Evolutionary conservation across 2,888 invertebrate genomes (phyloP).

Genomic region (Metopia argyrocephala): DNA sequence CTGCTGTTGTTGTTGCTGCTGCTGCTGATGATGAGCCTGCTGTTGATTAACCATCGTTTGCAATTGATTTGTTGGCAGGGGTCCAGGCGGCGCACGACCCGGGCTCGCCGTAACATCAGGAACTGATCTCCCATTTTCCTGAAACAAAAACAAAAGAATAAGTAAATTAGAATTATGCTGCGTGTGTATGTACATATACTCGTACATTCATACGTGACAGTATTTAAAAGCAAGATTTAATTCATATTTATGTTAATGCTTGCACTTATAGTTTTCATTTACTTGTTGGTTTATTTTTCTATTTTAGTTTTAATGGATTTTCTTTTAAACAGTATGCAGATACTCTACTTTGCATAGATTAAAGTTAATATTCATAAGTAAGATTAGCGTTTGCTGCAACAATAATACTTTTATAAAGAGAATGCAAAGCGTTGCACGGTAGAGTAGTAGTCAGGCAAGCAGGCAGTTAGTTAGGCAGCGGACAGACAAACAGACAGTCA

Average conservation of each 20-base stretch:
- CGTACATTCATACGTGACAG: neutral
- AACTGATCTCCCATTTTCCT: constrained; percentile 95
- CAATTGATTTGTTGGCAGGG: constrained; percentile 81
- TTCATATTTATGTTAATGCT: constrained; percentile 43
- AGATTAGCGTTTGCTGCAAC: constrained; percentile 39
- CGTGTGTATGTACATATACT: neutral
- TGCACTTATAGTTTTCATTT: constrained; percentile 41
- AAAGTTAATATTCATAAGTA: constrained; percentile 52
- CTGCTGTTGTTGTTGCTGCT: constrained; percentile 71
- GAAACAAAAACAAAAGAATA: constrained; percentile 64
- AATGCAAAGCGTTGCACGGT: neutral
- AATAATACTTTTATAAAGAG: constrained; percentile 3
- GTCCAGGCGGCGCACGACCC: constrained; percentile 88
- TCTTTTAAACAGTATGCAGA: constrained; percentile 33
- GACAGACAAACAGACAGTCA: neutral
- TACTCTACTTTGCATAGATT: constrained; percentile 54
- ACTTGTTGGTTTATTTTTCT: too few relatives aligned
- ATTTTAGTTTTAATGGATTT: constrained; percentile 33
- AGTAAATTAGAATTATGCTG: neutral
- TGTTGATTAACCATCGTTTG: constrained; percentile 78
- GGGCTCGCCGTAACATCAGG: constrained; percentile 94
- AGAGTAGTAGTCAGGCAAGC: too few relatives aligned
- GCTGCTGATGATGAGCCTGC: constrained; percentile 71
- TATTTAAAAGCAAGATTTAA: constrained; percentile 10
- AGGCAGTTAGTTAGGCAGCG: neutral